A percentile compares a stretch with the other conserved stretches of the same genome.
These are phyloP conservation scores for Parnassius apollo DNA, from an alignment of 2,888 invertebrate species.

Conservation along the genomic window DNA sequence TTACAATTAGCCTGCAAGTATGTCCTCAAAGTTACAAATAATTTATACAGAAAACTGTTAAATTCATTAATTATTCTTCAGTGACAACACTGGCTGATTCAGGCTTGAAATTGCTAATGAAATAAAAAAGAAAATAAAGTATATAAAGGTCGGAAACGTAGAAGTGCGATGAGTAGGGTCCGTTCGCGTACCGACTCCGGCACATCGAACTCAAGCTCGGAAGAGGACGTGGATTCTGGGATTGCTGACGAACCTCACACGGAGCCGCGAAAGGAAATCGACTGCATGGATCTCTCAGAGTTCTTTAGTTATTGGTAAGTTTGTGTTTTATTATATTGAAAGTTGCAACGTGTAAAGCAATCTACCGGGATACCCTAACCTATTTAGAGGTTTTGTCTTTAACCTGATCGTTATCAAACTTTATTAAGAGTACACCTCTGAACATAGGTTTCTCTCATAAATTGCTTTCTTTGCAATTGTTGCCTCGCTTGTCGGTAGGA, in stretches of 20 bases:
- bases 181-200: slow-evolving; percentile 49
- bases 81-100: slow-evolving; percentile 14
- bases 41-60: too few species aligned
- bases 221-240: slow-evolving; percentile 71
- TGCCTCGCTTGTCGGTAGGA: too few species aligned
- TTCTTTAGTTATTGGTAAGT: slow-evolving; percentile 73
- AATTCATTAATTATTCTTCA: neutral
- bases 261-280: slow-evolving; percentile 43
- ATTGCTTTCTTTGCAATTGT: too few species aligned
- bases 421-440: too few species aligned
- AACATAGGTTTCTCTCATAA: too few species aligned
- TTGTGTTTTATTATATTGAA: neutral
- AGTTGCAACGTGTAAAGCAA: too few species aligned
- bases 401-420: too few species aligned
- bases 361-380: too few species aligned
- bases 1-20: too few species aligned
- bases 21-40: too few species aligned
- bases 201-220: slow-evolving; percentile 50
- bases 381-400: too few species aligned
- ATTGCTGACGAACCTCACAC: slow-evolving; percentile 59
- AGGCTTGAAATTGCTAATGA: neutral
- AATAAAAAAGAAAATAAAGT: slow-evolving; percentile 5
- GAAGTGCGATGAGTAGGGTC: slow-evolving; percentile 47
- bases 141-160: neutral
- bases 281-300: slow-evolving; percentile 72